phyloP scores from a whole-genome alignment of 2,113 vertebrate species.

The Syngnathus typhle region DNA sequence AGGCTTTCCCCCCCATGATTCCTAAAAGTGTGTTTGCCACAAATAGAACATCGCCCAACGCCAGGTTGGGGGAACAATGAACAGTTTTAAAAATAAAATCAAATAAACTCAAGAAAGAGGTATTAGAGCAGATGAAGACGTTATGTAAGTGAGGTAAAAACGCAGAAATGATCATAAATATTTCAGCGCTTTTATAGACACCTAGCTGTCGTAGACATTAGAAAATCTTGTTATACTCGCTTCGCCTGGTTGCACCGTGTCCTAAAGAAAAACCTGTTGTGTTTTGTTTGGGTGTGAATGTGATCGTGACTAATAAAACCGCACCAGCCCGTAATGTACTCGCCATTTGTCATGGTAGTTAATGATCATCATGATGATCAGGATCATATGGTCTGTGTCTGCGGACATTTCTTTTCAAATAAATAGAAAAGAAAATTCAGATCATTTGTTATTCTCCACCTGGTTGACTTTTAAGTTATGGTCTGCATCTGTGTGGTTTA shows the following conservation, averaged over 20 bases:
- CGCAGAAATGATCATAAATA: no score
- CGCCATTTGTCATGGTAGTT: background rate
- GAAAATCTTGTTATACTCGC: constrained; percentile 41
- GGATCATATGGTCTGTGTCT: background rate
- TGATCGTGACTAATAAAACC: constrained; percentile 19
- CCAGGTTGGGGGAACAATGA: no score
- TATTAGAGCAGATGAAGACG: no score
- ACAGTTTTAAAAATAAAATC: no score
- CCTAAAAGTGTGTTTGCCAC: background rate
- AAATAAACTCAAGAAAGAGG: no score
- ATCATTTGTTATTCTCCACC: background rate
- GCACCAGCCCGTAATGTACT: constrained; percentile 1
- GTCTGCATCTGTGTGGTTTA: background rate
- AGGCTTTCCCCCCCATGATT: background rate
- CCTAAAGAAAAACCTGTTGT: constrained; percentile 6
- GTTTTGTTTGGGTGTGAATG: constrained; percentile 19
- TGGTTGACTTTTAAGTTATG: background rate
- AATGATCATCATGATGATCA: background rate
- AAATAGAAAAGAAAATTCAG: background rate
- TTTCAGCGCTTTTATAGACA: background rate
- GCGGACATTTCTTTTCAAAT: background rate
- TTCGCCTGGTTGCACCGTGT: constrained; percentile 23
- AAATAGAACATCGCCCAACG: no score
- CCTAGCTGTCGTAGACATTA: constrained; percentile 10
- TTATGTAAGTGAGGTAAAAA: no score